Conservation (phyloP, 2,797 vertebrate species). For the Arctocebus calabarensis region DNA sequence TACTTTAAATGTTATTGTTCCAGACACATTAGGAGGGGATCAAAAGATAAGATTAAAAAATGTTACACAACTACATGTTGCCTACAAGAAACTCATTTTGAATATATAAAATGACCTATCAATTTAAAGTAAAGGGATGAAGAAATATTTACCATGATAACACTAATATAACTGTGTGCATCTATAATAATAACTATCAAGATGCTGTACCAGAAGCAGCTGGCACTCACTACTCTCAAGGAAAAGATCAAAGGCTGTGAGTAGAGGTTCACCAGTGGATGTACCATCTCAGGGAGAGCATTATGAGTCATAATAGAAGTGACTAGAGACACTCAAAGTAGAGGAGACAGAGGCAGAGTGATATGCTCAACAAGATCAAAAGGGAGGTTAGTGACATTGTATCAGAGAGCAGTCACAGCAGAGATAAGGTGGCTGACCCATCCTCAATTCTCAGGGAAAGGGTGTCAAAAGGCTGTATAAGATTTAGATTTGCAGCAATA, state of each 20-base stretch:
- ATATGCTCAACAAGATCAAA: no score
- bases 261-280: no score
- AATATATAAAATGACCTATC: not conserved
- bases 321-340: no score
- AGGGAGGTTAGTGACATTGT: no score
- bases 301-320: no score
- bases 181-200: not conserved
- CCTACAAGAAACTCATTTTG: conserved; percentile 3
- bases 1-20: not conserved
- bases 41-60: conserved; percentile 43
- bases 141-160: not conserved
- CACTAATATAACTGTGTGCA: not conserved
- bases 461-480: not conserved
- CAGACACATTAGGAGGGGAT: not conserved
- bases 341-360: no score
- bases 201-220: no score
- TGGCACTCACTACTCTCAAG: no score
- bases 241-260: no score
- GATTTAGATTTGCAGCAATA: not conserved
- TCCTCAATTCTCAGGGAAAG: not conserved
- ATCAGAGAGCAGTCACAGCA: not conserved
- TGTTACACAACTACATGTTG: not conserved
- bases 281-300: no score
- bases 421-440: not conserved
- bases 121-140: not conserved